These are phyloP conservation scores for Habroteleia sp. DNA, from an alignment of 2,888 invertebrate genomes.

Conservation along the genomic window DNA sequence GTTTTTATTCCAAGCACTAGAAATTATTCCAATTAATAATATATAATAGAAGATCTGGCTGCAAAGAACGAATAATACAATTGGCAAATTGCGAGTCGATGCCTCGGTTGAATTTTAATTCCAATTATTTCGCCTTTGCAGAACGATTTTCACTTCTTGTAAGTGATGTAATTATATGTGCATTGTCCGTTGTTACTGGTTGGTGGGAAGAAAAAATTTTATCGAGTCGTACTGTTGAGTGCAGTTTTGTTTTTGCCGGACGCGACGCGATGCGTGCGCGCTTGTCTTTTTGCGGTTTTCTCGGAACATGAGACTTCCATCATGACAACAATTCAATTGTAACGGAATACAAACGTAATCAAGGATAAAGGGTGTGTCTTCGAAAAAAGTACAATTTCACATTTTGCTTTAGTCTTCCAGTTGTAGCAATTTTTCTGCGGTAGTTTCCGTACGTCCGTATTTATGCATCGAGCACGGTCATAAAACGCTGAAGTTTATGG, in stretches of 20 bases:
- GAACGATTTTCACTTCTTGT: constrained; percentile 55
- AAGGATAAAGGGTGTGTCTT: constrained; percentile 1
- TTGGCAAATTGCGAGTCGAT: background rate
- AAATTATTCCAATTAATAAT: constrained; percentile 56
- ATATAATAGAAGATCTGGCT: constrained; percentile 40
- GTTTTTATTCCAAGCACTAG: constrained; percentile 63
- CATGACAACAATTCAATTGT: no score
- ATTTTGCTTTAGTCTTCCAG: constrained; percentile 56
- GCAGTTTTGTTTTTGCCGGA: constrained; percentile 53
- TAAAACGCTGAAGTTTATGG: constrained; percentile 31
- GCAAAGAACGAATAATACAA: constrained; percentile 41
- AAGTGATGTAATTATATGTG: constrained; percentile 65
- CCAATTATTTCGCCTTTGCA: constrained; percentile 45
- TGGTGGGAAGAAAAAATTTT: constrained; percentile 67
- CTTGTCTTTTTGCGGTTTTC: no score
- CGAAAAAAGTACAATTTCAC: constrained; percentile 33
- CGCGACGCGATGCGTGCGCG: no score
- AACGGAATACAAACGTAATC: no score
- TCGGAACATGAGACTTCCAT: no score
- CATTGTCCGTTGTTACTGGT: constrained; percentile 69
- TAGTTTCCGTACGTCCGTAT: constrained; percentile 6
- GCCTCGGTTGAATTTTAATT: constrained; percentile 9
- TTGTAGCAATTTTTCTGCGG: constrained; percentile 31
- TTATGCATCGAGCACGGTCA: constrained; percentile 23
- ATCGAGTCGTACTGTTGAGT: constrained; percentile 61